Base-by-base conservation (phyloP, 2,797 vertebrate species). In the Sorex maritimensis region DNA sequence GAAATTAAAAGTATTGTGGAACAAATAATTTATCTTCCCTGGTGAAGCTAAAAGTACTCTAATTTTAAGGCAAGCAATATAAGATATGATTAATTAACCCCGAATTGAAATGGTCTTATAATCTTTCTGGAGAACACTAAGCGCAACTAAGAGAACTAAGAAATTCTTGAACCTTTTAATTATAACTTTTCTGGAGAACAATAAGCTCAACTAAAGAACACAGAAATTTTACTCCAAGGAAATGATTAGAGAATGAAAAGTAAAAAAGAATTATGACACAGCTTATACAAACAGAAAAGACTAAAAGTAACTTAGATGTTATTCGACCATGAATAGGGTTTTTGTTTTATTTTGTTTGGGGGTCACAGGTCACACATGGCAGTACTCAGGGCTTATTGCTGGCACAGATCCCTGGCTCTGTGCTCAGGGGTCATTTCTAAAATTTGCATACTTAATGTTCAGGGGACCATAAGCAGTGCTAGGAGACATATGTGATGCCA, bases 111-210 rank as follows among this genome's bases (percentile, higher is more conserved):
- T 38, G 23, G 5, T 15, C 17, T 92, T 81, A 30, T 30, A 73
- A 92, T 46, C 23, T 91, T 93, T 90, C 52, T 86, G 81, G 79
- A 94, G 67, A 61, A 94, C n/a, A 94, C 26, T 73, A 34, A 23
- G 46, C 65, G 85, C 85, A 89, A 85, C 11, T 55, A 19, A 94
- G 80, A 81, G 21, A 52, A 52, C 49, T 11, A 52, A 52, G 49
- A 52, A 52, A 88, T 46, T 6, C 13, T 7, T 75, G 44, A 9
- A 71, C 5, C 26, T 86, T 93, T 41, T 30, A 11, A 85, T 30
- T 49, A 58, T 52, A 52, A 52, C 49, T 52, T 52, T 52, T 52
- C 49, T 52, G 49, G 49, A 52, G 49, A 52, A 49, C 11, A 49
- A 14, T 52, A 52, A 52, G 49, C 49, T 52, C 49, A 52, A 52